These are phyloP conservation scores for Rhinolophus sinicus DNA, from an alignment of 2,113 vertebrate genomes.

Conservation along the genomic window DNA sequence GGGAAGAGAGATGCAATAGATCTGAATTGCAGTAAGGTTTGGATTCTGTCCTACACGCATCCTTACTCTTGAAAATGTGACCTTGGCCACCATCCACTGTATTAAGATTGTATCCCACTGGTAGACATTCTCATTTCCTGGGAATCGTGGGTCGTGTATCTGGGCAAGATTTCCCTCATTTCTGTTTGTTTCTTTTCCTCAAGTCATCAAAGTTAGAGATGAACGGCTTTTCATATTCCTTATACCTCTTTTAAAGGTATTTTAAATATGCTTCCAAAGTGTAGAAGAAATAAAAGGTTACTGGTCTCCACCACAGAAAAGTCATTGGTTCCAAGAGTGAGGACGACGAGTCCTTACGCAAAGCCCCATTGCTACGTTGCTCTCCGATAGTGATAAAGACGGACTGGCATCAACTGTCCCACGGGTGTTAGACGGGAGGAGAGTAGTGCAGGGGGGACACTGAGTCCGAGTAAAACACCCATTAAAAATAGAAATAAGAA, in stretches of 20 bases:
- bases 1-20: not conserved
- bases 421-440: not conserved
- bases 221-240: not conserved
- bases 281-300: not conserved
- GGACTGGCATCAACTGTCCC: too few species aligned
- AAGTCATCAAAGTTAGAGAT: not conserved
- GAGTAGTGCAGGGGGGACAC: fast-evolving
- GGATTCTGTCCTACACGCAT: not conserved
- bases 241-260: not conserved
- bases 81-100: not conserved
- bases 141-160: not conserved
- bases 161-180: not conserved
- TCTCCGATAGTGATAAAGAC: not conserved
- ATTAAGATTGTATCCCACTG: not conserved
- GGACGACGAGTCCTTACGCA: too few species aligned
- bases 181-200: not conserved
- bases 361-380: fast-evolving
- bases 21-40: not conserved
- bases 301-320: not conserved
- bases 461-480: not conserved
- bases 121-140: not conserved
- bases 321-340: not conserved
- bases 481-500: not conserved
- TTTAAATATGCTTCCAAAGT: not conserved
- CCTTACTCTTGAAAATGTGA: not conserved